Evolutionary conservation across 2,888 invertebrate species (phyloP), one percentile per base, ranked within the genome.

Genomic region (Phortica okadai): DNA sequence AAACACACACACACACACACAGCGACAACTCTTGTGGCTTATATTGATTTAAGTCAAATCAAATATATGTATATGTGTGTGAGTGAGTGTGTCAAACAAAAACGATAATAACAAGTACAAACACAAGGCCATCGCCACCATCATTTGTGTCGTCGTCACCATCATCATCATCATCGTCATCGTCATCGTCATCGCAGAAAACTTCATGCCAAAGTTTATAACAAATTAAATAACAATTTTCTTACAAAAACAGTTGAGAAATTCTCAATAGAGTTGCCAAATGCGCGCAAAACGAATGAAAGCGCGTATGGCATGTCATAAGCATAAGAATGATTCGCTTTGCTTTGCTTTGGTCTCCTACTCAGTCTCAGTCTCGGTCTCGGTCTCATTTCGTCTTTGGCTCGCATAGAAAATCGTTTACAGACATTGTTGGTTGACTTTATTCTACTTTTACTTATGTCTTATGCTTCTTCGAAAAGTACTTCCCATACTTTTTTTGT

Each of bases 281-380:
- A 44, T 14, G 7, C 69, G 6, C 44, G 69, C 69, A 42, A 44
- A 11, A 73, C 42, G 8, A 42, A 62, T 58, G 54, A 45, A 69
- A 74, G 33, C 33, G 33, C 33, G 33, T 33, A 33, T 33, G 33
- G 33, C 33, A 33, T 33, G 33, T 33, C 33, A 33, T 33, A 33
- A 33, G 33, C 33, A 33, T 33, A 33, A 5, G 33, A 33, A 33
- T 33, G 33, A 33, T 33, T 33, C 33, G 33, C 33, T 33, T 33
- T 33, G 33, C 33, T 33, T 33, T 33, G 33, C 1, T 5, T 33
- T 33, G 33, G 33, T 33, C 67, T 74, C 64, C 59, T 54, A 58
- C 50, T 74, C 41, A 77, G 72, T 80, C 76, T 82, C 83, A 86
- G 84, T 84, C 77, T 84, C 82, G 79, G 77, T 56, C 73, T 78